These are phyloP conservation scores for Globodera rostochiensis DNA, from an alignment of 1,140 invertebrate species.

Conservation along the genomic window DNA sequence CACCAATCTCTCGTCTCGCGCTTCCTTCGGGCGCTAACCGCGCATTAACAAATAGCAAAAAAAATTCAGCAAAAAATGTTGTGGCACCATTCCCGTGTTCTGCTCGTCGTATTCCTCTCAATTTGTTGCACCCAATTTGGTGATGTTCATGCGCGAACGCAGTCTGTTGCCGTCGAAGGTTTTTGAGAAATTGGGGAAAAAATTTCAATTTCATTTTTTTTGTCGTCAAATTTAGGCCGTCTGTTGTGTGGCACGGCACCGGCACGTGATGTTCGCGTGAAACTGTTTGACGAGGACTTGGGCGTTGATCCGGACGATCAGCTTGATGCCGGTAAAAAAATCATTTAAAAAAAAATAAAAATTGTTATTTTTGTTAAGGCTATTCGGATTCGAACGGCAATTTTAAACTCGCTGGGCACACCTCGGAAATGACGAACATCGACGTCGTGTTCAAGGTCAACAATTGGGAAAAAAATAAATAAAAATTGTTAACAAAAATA, in stretches of 20 bases:
- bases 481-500: slow-evolving; percentile 4
- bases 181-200: neutral
- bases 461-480: slow-evolving; percentile 5
- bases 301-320: slow-evolving; percentile 38
- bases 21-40: too few species aligned
- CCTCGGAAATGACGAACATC: slow-evolving; percentile 60
- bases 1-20: too few species aligned
- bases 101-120: neutral
- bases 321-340: slow-evolving; percentile 10
- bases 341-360: neutral
- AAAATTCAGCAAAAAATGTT: too few species aligned
- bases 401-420: slow-evolving; percentile 55
- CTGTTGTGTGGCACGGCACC: slow-evolving; percentile 59
- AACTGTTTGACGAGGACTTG: slow-evolving; percentile 60
- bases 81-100: neutral
- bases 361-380: slow-evolving; percentile 18
- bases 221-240: slow-evolving; percentile 31
- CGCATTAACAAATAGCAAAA: too few species aligned
- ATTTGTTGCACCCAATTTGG: too few species aligned
- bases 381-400: slow-evolving; percentile 54
- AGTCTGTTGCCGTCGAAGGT: slow-evolving; percentile 28
- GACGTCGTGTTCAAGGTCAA: slow-evolving; percentile 54
- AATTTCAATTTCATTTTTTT: too few species aligned
- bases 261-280: slow-evolving; percentile 55
- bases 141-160: slow-evolving; percentile 5